Evolutionary conservation across 2,113 vertebrate genomes (phyloP).

Genomic region (Oriolus oriolus): DNA sequence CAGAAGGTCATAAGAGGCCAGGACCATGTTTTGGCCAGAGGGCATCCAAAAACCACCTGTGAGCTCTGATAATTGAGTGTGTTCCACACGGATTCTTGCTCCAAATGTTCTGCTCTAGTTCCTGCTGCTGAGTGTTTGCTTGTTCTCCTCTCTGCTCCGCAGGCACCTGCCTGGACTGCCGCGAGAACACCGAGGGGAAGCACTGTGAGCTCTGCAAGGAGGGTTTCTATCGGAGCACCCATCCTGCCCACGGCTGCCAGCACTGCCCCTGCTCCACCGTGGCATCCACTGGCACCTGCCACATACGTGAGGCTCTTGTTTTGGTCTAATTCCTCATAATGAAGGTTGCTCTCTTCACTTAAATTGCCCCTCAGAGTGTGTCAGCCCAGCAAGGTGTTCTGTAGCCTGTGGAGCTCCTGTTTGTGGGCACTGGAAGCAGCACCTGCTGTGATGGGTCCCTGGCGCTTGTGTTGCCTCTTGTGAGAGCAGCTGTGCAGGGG

Average conservation of each 20-base stretch:
- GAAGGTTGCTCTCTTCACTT: not conserved
- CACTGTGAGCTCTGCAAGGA: conserved; percentile 88
- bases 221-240: conserved; percentile 73
- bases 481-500: not conserved
- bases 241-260: conserved; percentile 65
- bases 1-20: not conserved
- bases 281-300: conserved; percentile 86
- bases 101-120: conserved; percentile 44
- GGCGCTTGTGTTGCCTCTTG: not conserved
- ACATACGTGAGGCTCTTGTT: conserved; percentile 72
- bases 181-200: conserved; percentile 81
- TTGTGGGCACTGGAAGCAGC: not conserved
- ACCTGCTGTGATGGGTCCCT: not conserved
- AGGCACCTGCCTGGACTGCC: conserved; percentile 87
- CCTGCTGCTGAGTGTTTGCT: not conserved
- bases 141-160: conserved; percentile 2
- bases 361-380: not conserved
- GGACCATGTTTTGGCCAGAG: not conserved
- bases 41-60: not conserved
- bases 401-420: not conserved
- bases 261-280: conserved; percentile 86
- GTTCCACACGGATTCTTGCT: not conserved
- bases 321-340: not conserved
- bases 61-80: not conserved
- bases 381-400: not conserved